Evolutionary conservation across 2,888 invertebrate species (phyloP), one percentile per base, ranked within the genome.

Genomic region (Ormyrus rosae): DNA sequence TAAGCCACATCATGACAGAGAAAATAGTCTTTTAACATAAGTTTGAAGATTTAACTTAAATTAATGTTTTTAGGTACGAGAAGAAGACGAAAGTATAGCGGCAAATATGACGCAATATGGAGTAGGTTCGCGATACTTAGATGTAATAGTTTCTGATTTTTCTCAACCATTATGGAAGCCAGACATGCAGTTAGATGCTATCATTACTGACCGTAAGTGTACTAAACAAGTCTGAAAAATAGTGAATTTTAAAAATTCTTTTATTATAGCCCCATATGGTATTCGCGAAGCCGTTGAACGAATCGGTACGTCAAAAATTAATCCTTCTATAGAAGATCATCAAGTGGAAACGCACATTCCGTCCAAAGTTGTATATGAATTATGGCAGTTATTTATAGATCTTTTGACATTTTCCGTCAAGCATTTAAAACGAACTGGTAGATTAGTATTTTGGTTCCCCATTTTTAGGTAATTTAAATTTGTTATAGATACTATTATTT

Each of bases 371-470:
- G 95, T 94, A 80, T 99, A 99, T 88, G 94, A 94, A 11, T 91
- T 99, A 83, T 93, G 95, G 1, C 94, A 96, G 83, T 94, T 99
- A 53, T 97, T 96, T 87, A 92, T 92, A 70, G 99, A 99, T 91
- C 92, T 99, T 67, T 91, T 99, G 60, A 92, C 93, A 86, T 97
- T 99, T 91, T 94, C 97, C 0, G 96, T 96, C 0, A 92, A 92
- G 71, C 95, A 96, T 89, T 92, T 99, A 77, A 93, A 92, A 84
- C 83, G 96, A 6, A 94, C 95, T 6, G 96, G 98, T 0, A 92
- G 97, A 83, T 92, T 99, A 19, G 98, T 99, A 0, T 98, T 96
- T 92, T 99, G 99, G 99, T 94, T 98, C 86, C 99, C 99, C 48
- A 93, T 98, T 56, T 95, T 96, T 83, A 94, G 96, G 95, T 96